A percentile compares a stretch with the other conserved stretches of the same genome.
phyloP scores from a whole-genome alignment of 1,140 invertebrate genomes.

The Carcinoscorpius rotundicauda region DNA sequence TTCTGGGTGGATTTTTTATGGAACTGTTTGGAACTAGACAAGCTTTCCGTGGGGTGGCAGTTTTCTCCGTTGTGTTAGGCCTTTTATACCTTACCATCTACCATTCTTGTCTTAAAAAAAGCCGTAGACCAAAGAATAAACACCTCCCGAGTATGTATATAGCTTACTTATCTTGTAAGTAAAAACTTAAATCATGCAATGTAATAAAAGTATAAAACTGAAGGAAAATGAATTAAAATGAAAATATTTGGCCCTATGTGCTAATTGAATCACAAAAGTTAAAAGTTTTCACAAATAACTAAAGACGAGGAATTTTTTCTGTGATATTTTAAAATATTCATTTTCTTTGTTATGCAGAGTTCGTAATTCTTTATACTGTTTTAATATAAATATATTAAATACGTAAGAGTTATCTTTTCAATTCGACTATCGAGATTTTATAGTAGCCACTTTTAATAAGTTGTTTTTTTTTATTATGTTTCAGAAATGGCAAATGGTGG shows the following conservation, averaged over 20 bases:
- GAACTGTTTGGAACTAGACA: constrained; percentile 7
- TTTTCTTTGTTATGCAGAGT: not conserved
- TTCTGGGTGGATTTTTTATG: constrained; percentile 10
- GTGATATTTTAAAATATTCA: not conserved
- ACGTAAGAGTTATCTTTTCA: not conserved
- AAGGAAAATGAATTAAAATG: no score
- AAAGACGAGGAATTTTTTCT: not conserved
- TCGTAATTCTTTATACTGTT: not conserved
- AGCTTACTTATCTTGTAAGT: not conserved
- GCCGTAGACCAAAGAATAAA: constrained; percentile 5
- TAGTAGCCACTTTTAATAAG: not conserved
- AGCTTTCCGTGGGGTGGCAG: constrained; percentile 12
- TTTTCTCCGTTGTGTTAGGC: constrained; percentile 12
- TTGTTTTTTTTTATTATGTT: not conserved
- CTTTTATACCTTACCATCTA: constrained; percentile 14
- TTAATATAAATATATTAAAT: not conserved
- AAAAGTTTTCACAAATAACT: no score
- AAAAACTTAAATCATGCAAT: not conserved
- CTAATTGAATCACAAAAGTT: no score
- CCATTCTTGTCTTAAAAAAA: constrained; percentile 10
- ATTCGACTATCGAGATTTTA: not conserved
- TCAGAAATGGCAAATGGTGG: constrained; percentile 10
- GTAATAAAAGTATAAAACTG: no score
- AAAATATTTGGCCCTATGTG: no score
- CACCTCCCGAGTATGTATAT: not conserved